These are phyloP conservation scores for Temnothorax rugatulus DNA, from an alignment of 2,888 invertebrate species.

Conservation along the genomic window DNA sequence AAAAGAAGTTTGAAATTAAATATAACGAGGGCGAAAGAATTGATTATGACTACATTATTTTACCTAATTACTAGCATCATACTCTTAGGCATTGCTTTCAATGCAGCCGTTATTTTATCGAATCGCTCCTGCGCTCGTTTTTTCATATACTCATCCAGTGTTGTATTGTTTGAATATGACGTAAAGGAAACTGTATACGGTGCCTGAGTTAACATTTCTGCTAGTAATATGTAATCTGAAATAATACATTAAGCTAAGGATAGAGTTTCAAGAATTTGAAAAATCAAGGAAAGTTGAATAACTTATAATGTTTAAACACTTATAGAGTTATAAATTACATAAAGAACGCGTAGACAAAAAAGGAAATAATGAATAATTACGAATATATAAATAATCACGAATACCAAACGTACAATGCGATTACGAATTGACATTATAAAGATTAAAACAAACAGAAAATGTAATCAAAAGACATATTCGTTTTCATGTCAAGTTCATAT, in stretches of 20 bases:
- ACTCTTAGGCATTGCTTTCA: constrained; percentile 89
- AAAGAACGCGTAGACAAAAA: neutral
- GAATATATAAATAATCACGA: neutral
- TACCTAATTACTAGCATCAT: constrained; percentile 91
- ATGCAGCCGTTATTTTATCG: constrained; percentile 88
- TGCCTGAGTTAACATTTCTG: constrained; percentile 91
- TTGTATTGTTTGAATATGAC: constrained; percentile 15
- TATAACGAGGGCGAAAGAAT: neutral
- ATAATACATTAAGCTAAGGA: constrained; percentile 32
- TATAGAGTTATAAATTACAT: neutral
- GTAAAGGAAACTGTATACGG: constrained; percentile 83
- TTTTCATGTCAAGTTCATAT: too few species aligned
- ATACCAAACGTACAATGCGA: too few species aligned
- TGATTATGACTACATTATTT: neutral
- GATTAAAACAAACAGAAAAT: too few species aligned
- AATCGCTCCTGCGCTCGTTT: constrained; percentile 89
- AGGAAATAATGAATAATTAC: neutral
- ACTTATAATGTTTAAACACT: too few species aligned
- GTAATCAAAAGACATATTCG: too few species aligned
- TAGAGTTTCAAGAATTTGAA: neutral
- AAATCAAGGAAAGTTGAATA: too few species aligned
- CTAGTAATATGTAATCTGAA: constrained; percentile 88
- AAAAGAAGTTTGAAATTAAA: constrained; percentile 21
- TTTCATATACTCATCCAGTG: constrained; percentile 88
- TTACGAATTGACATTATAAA: too few species aligned